phyloP scores from a whole-genome alignment of 2,888 invertebrate genomes.

The Furcula furcula region DNA sequence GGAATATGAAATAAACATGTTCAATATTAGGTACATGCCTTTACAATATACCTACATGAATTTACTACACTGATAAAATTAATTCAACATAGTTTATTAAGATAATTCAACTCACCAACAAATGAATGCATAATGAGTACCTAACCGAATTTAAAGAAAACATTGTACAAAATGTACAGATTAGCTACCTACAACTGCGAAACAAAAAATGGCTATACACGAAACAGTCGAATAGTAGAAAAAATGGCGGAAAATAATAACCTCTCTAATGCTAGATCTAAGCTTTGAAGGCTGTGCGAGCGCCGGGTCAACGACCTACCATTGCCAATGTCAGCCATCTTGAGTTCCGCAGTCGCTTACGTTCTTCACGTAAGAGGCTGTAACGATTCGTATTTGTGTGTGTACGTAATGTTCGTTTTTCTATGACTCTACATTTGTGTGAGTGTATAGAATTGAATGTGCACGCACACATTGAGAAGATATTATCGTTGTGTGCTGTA shows the following conservation, averaged over 20 bases:
- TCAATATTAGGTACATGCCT: constrained; percentile 23
- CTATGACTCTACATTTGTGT: constrained; percentile 60
- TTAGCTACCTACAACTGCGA: constrained; percentile 7
- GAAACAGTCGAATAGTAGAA: constrained; percentile 47
- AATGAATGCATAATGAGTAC: constrained; percentile 20
- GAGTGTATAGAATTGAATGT: constrained; percentile 62
- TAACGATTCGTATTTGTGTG: constrained; percentile 69
- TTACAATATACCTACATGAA: constrained; percentile 18
- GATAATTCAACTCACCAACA: constrained; percentile 9
- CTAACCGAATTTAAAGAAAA: constrained; percentile 20
- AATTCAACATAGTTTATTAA: constrained; percentile 8
- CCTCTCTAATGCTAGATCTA: constrained; percentile 79
- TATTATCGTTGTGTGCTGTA: constrained; percentile 39
- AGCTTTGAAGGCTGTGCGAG: constrained; percentile 78
- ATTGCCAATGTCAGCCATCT: constrained; percentile 82
- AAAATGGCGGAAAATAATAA: constrained; percentile 70
- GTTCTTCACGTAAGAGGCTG: constrained; percentile 81
- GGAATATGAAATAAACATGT: constrained; percentile 17
- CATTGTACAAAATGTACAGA: constrained; percentile 16
- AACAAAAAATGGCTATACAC: constrained; percentile 32
- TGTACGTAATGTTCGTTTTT: constrained; percentile 74
- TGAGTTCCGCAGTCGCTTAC: constrained; percentile 81
- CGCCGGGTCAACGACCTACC: constrained; percentile 72
- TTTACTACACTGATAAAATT: constrained; percentile 31
- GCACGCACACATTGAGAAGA: constrained; percentile 29